Conservation (phyloP, 1,140 invertebrate species). For the Heliconius eleuchia region DNA sequence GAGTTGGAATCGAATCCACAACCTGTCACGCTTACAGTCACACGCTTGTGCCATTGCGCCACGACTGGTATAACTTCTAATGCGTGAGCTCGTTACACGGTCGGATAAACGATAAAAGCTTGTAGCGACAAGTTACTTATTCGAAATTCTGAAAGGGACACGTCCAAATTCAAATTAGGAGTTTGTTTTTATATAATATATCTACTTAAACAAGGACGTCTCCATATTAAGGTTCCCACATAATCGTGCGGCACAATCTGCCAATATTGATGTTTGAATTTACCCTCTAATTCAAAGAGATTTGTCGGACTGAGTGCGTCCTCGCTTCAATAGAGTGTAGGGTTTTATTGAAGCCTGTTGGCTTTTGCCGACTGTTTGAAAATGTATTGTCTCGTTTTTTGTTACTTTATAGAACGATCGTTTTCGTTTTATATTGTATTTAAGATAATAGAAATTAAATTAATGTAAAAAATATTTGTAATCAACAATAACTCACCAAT, state of each 20-base stretch:
- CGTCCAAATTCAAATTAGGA: background rate
- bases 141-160: background rate
- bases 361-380: background rate
- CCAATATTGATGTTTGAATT: slow-evolving; percentile 32
- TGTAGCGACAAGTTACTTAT: background rate
- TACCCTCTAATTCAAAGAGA: slow-evolving; percentile 33
- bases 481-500: background rate
- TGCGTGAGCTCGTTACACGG: background rate
- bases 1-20: no score
- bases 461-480: no score
- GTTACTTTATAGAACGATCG: background rate
- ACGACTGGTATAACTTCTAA: background rate
- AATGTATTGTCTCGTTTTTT: background rate
- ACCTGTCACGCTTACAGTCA: no score
- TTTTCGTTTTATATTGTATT: background rate
- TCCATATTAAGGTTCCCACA: slow-evolving; percentile 11
- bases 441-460: background rate
- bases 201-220: background rate
- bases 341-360: slow-evolving; percentile 16
- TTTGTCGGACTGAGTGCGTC: slow-evolving; percentile 27
- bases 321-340: slow-evolving; percentile 25
- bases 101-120: background rate
- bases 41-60: no score
- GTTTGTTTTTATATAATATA: background rate
- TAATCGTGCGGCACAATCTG: slow-evolving; percentile 27